Percentiles rank a stretch among this genome's conserved stretches.
These are phyloP conservation scores for Steatocranus sp. DNA, from an alignment of 2,797 vertebrate genomes.

Conservation along the genomic window DNA sequence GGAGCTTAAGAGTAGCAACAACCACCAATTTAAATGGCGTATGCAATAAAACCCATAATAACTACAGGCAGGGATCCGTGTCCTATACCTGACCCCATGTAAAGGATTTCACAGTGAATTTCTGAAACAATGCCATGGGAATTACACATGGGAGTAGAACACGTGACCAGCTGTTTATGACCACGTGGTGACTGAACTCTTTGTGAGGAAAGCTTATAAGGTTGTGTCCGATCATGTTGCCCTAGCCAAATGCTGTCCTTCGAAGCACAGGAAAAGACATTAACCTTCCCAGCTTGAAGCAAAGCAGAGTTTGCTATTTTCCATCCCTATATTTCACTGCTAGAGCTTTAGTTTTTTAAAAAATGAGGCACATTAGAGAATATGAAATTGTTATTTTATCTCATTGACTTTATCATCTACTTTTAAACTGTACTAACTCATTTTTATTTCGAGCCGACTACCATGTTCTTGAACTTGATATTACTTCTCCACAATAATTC, in stretches of 20 bases:
- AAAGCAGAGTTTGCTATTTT: not conserved
- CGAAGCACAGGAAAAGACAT: not conserved
- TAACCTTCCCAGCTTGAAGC: not conserved
- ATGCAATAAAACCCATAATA: not conserved
- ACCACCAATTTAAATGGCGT: not conserved
- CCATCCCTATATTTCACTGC: not conserved
- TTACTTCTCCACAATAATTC: not conserved
- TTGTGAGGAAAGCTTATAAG: slow-evolving; percentile 59
- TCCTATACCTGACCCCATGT: slow-evolving; percentile 25
- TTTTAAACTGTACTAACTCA: not conserved
- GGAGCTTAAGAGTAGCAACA: not conserved
- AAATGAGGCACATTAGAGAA: not conserved
- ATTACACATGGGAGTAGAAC: slow-evolving; percentile 23
- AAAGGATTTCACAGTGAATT: slow-evolving; percentile 33
- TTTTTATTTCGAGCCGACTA: not conserved
- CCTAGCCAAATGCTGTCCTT: slow-evolving; percentile 51
- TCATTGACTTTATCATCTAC: not conserved
- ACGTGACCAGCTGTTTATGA: slow-evolving; percentile 51
- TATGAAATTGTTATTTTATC: not conserved
- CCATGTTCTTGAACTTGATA: not conserved
- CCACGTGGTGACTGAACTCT: slow-evolving; percentile 53
- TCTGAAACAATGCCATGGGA: slow-evolving; percentile 36
- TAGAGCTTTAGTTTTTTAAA: not conserved
- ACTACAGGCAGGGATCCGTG: not conserved
- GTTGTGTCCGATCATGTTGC: slow-evolving; percentile 48